These are phyloP conservation scores for Euschistus heros DNA, from an alignment of 1,140 invertebrate genomes.

Conservation along the genomic window DNA sequence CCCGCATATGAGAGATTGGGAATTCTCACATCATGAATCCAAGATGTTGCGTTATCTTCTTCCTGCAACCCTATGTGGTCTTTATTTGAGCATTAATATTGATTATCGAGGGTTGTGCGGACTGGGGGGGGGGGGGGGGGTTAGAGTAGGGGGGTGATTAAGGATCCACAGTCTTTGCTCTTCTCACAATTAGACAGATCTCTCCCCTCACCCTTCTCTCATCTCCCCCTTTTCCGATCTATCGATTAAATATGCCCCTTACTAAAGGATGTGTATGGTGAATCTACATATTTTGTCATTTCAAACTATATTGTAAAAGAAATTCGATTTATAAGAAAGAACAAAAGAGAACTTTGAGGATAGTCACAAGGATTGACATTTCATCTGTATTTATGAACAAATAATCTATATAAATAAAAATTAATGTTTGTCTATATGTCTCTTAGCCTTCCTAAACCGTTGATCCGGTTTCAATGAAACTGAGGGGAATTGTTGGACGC, in stretches of 20 bases:
- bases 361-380: no score
- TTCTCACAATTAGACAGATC: conserved; percentile 21
- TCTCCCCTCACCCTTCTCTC: conserved; percentile 13
- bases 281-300: neutral
- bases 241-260: conserved; percentile 18
- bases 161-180: conserved; percentile 19
- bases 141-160: conserved; percentile 27
- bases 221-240: conserved; percentile 20
- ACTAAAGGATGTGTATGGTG: conserved; percentile 14
- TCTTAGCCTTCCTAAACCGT: no score
- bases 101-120: conserved; percentile 29
- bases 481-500: no score
- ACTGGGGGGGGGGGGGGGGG: conserved; percentile 29
- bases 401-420: no score
- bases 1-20: no score
- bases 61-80: conserved; percentile 6
- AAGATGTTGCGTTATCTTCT: neutral
- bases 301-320: neutral
- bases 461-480: no score
- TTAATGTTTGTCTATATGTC: no score
- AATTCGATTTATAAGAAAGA: no score
- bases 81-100: conserved; percentile 27
- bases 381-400: no score
- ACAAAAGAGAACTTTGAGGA: no score
- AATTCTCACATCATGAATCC: no score